These are phyloP conservation scores for Sarcophaga rosellei DNA, from an alignment of 2,888 invertebrate species.

Conservation along the genomic window DNA sequence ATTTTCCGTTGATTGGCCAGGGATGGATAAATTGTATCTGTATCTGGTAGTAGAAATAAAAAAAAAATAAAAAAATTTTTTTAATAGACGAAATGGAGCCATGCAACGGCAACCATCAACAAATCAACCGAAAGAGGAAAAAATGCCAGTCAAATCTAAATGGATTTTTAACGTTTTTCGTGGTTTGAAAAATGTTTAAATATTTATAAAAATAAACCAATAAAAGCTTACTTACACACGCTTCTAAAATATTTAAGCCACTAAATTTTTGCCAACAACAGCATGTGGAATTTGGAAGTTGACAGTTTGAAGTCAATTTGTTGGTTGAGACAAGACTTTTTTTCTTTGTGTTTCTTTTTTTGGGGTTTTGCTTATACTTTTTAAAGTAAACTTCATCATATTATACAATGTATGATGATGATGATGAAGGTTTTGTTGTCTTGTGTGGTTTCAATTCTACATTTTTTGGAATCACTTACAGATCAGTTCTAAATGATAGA, in stretches of 20 bases:
- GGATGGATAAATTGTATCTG: constrained; percentile 33
- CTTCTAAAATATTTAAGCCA: background rate
- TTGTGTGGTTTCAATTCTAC: no score
- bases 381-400: background rate
- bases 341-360: background rate
- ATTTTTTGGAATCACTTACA: no score
- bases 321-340: constrained; percentile 7
- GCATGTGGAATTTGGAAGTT: constrained; percentile 9
- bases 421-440: background rate
- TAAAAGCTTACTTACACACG: background rate
- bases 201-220: background rate
- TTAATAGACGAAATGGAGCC: constrained; percentile 64
- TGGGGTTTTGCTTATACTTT: background rate
- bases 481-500: no score
- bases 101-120: constrained; percentile 30
- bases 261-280: background rate
- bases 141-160: constrained; percentile 28
- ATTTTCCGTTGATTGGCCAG: constrained; percentile 41
- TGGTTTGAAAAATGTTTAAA: background rate
- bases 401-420: no score
- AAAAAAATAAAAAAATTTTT: constrained; percentile 23
- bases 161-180: background rate
- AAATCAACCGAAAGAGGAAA: constrained; percentile 2
- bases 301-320: constrained; percentile 49
- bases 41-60: background rate